These are phyloP conservation scores for Tipula lateralis DNA, from an alignment of 2,888 invertebrate genomes.

Conservation along the genomic window DNA sequence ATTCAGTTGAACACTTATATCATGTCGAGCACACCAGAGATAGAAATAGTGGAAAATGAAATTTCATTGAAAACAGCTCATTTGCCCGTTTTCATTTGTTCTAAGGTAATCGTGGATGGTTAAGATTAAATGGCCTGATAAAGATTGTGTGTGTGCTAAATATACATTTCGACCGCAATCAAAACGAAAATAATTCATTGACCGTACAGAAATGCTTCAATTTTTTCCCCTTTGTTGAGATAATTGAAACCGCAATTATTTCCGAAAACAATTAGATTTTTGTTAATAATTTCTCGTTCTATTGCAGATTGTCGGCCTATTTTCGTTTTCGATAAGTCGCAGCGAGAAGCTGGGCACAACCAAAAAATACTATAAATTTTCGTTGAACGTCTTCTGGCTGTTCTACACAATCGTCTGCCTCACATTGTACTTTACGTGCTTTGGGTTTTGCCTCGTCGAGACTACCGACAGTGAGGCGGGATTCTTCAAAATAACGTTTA, in stretches of 20 bases:
- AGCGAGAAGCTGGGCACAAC: background rate
- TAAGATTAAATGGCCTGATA: too few species aligned
- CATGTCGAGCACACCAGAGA: background rate
- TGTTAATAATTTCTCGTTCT: background rate
- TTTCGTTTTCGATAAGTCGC: background rate
- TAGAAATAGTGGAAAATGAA: background rate
- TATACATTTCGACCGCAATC: background rate
- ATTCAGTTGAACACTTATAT: background rate
- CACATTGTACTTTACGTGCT: background rate
- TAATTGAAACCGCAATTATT: background rate
- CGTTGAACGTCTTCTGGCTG: background rate
- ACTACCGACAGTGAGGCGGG: background rate
- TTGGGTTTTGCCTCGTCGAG: background rate
- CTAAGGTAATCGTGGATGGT: background rate
- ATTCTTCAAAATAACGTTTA: background rate
- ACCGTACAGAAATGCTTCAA: background rate
- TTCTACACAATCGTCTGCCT: slow-evolving; percentile 3
- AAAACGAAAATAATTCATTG: background rate
- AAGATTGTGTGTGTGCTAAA: background rate
- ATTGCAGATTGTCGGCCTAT: background rate
- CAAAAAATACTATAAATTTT: slow-evolving; percentile 2
- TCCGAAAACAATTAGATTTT: background rate
- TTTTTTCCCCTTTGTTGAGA: background rate
- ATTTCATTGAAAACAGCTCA: slow-evolving; percentile 16
- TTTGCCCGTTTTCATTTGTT: background rate